phyloP scores from a whole-genome alignment of 2,888 invertebrate genomes.

The Chymomyza procnemis region DNA sequence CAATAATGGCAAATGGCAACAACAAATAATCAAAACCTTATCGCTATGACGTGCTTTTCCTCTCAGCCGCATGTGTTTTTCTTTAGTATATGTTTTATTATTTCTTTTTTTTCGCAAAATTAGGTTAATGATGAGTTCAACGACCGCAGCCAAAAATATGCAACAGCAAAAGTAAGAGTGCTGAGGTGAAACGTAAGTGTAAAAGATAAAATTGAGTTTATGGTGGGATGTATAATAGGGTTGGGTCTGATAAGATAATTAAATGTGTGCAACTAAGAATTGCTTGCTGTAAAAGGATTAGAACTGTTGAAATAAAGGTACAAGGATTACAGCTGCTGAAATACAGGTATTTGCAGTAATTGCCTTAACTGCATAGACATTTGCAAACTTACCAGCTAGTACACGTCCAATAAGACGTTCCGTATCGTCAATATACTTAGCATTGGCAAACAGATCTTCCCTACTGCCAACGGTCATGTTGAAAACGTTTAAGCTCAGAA shows the following conservation, averaged over 20 bases:
- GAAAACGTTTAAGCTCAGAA: neutral
- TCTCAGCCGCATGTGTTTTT: neutral
- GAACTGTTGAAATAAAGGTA: neutral
- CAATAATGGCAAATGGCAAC: neutral
- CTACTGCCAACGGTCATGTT: constrained; percentile 77
- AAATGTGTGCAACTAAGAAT: too few relatives aligned
- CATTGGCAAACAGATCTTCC: constrained; percentile 77
- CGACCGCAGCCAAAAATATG: constrained; percentile 59
- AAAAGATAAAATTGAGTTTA: too few relatives aligned
- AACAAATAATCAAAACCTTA: neutral
- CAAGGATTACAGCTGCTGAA: neutral
- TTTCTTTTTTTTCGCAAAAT: constrained; percentile 50
- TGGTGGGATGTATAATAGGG: neutral
- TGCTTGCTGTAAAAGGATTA: neutral
- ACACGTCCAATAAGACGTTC: constrained; percentile 78
- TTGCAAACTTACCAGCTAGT: constrained; percentile 78
- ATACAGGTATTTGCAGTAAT: neutral
- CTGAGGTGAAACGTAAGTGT: neutral
- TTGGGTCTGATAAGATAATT: neutral
- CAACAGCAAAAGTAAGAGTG: constrained; percentile 43
- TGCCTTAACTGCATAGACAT: too few relatives aligned
- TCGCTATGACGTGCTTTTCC: constrained; percentile 27
- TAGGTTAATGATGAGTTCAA: constrained; percentile 74
- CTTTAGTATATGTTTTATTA: constrained; percentile 2
- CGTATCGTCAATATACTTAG: constrained; percentile 76